Base-by-base conservation (phyloP, 2,797 vertebrate species). In the Phataginus tetradactyla region DNA sequence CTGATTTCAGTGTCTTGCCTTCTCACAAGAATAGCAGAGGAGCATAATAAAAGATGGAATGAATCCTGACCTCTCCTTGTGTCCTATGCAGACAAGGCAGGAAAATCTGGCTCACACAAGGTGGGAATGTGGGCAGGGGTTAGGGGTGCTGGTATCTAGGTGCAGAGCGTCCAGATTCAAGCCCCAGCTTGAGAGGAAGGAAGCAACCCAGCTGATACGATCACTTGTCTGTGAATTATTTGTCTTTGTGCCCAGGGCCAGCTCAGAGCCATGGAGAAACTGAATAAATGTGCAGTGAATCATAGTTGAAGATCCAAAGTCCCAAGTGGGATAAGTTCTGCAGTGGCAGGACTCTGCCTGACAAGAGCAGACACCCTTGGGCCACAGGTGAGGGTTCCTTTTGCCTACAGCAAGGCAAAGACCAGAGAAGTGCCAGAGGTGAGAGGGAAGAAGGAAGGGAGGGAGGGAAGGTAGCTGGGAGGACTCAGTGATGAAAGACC, bases 201-300 rank as follows among this genome's bases (percentile, higher is more conserved):
- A 66, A 32, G 20, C 75, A 45, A 74, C 3, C 72, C 39, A 6
- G 21, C 2, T 66, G 84, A 42, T n/a, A 9, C 2, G 21, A 37
- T 64, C 77, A 34, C 86, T 45, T n/a, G 34, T 61, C 90, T 34
- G 42, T 93, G 93, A 92, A 91, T 83, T 93, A 78, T 66, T 89
- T 91, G 89, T 61, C 45, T 59, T 39, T 42, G 20, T n/a, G n/a
- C 39, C 29, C 23, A 25, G 37, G 80, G 55, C 51, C 79, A 49
- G 49, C 87, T 89, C 79, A 25, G 84, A 80, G 72, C 61, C 55
- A 51, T 1, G 13, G 94, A 96, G 81, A 61, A 17, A 10, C 51
- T 32, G 32, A 39, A 61, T 49, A 51, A 86, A 71, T 71, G 57
- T 77, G 42, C 87, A 75, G 95, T 42, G 55, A 87, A 63, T 4